Evolutionary conservation across 2,888 invertebrate species (phyloP).

Genomic region (Phlogophora meticulosa): DNA sequence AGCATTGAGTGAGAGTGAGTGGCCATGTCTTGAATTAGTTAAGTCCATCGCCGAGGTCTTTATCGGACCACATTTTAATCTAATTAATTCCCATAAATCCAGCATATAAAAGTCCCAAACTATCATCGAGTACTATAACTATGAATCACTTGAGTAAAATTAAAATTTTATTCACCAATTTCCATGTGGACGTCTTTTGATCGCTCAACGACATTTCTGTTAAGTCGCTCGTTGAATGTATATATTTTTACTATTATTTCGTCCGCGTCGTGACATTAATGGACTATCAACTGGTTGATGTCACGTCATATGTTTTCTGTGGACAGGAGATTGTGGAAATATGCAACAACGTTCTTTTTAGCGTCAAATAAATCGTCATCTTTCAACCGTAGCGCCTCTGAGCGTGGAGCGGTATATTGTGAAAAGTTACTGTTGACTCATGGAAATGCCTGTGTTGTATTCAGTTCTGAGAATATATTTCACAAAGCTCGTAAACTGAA

Average conservation of each 20-base stretch:
- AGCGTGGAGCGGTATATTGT: slow-evolving; percentile 6
- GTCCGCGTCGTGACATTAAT: slow-evolving; percentile 79
- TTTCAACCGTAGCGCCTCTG: slow-evolving; percentile 28
- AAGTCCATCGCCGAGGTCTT: slow-evolving; percentile 48
- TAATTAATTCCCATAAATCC: slow-evolving; percentile 53
- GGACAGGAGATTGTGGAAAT: slow-evolving; percentile 57
- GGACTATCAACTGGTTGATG: slow-evolving; percentile 74
- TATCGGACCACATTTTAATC: slow-evolving; percentile 49
- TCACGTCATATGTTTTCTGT: slow-evolving; percentile 67
- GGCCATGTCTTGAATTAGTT: slow-evolving; percentile 18
- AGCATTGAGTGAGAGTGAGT: background rate
- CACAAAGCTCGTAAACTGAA: slow-evolving; percentile 40
- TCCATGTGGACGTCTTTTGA: slow-evolving; percentile 51
- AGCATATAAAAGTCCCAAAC: slow-evolving; percentile 37
- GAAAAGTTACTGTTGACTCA: slow-evolving; percentile 39
- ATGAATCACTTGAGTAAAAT: slow-evolving; percentile 53
- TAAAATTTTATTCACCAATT: slow-evolving; percentile 45
- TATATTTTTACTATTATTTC: slow-evolving; percentile 74
- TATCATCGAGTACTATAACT: slow-evolving; percentile 43
- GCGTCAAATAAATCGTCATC: slow-evolving; percentile 56
- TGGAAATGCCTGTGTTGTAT: slow-evolving; percentile 32
- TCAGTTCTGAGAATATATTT: slow-evolving; percentile 36
- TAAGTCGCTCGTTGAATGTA: slow-evolving; percentile 59
- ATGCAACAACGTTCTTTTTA: slow-evolving; percentile 56
- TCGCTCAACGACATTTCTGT: slow-evolving; percentile 64